Evolutionary conservation across 1,140 invertebrate genomes (phyloP), one percentile per base, ranked within the genome.

Genomic region (Maniola jurtina): DNA sequence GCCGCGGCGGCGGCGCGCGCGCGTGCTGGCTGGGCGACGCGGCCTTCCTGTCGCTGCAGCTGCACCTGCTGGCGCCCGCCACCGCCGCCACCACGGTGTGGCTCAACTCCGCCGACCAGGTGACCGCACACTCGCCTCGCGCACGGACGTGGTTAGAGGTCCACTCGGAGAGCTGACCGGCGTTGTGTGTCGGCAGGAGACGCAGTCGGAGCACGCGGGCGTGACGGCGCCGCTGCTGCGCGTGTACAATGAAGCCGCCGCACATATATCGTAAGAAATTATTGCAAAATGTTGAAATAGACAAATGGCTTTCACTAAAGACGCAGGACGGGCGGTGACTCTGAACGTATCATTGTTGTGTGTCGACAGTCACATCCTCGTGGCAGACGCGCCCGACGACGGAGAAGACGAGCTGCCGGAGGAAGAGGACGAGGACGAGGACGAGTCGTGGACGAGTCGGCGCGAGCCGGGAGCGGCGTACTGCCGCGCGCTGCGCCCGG

Each of bases 71-170:
- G 35, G 81, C 78, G 13, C 73, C 75, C 5, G 62, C 55, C 0
- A 72, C 71, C 7, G 79, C 73, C 60, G 64, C 69, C 64, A 84
- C 85, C 58, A 78, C 78, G 5, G 70, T 88, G 13, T 86, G 81
- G 80, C 78, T 88, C 14, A 88, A 83, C 47, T 66, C 85, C 2
- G 80, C 81, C 33, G 72, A 76, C 1, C 84, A 87, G 75, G 84
- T 85, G 3, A 9, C 15, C 3, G 11, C 34, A 34, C 15, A 5
- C 5, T 13, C 1, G 10, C 13, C 10, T 6, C 3, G 35, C n/a
- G 33, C 11, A 16, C 15, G 6, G 33, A 35, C 5, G n/a, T 3
- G 13, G 9, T 61, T 11, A 11, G 5, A 4, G 8, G 14, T 40
- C n/a, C 10, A 14, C 45, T 11, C 4, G 5, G 6, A 11, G 5